Conservation (phyloP, 2,113 vertebrate genomes). For the Chaetorhynchus papuensis region DNA sequence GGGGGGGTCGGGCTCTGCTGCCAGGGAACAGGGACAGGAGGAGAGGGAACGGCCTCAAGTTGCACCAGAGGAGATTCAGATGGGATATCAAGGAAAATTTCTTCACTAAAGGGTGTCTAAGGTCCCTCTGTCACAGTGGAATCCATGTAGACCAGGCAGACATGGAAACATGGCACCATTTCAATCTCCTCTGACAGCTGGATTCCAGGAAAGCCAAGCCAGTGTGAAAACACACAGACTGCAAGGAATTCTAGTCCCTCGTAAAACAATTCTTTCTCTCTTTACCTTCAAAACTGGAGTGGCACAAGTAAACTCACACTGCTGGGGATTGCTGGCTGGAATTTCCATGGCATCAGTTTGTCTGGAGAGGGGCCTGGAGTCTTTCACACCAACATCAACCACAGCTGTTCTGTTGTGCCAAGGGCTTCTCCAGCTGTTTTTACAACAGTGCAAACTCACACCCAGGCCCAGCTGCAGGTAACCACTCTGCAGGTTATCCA, state of each 20-base stretch:
- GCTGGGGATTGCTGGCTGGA: neutral
- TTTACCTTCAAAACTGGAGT: neutral
- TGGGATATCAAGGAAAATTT: neutral
- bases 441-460: neutral
- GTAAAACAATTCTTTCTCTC: neutral
- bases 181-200: neutral
- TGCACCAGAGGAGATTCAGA: neutral
- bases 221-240: neutral
- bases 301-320: neutral
- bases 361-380: neutral
- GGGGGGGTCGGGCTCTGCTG: neutral
- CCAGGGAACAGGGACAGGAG: neutral
- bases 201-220: neutral
- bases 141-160: neutral
- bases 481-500: neutral
- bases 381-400: neutral
- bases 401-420: accelerated
- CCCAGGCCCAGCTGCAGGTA: neutral
- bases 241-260: neutral
- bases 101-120: neutral
- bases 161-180: neutral
- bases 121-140: neutral
- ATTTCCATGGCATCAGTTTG: accelerated
- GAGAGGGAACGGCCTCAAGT: accelerated
- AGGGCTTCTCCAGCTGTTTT: neutral